Conservation (phyloP, 2,888 invertebrate species). For the Hypena proboscidalis region DNA sequence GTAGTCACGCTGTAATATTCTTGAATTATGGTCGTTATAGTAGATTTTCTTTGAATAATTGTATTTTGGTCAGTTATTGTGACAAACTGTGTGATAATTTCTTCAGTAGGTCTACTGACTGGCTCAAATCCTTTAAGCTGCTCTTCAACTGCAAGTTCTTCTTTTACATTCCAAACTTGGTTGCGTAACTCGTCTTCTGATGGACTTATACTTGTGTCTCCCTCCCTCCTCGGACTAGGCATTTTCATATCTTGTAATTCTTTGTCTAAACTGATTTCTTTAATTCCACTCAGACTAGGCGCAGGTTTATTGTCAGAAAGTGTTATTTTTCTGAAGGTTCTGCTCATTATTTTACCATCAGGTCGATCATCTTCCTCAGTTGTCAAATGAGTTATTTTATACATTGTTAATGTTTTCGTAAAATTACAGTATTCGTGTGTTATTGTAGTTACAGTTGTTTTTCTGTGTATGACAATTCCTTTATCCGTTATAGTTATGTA, state of each 20-base stretch:
- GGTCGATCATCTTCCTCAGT: conserved; percentile 40
- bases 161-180: conserved; percentile 17
- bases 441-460: conserved; percentile 21
- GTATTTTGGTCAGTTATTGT: conserved; percentile 12
- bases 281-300: conserved; percentile 49
- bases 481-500: conserved; percentile 14
- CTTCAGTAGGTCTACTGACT: conserved; percentile 15
- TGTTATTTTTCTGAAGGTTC: conserved; percentile 30
- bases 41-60: conserved; percentile 8
- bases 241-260: neutral
- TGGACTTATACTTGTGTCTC: neutral
- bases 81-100: conserved; percentile 6
- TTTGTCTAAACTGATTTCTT: conserved; percentile 61
- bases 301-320: conserved; percentile 33
- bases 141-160: conserved; percentile 18
- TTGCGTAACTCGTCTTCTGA: conserved; percentile 8
- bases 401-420: conserved; percentile 22
- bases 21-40: conserved; percentile 23
- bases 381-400: conserved; percentile 36
- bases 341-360: conserved; percentile 23
- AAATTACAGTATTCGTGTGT: conserved; percentile 38
- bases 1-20: conserved; percentile 4
- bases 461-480: conserved; percentile 19
- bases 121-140: conserved; percentile 12
- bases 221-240: neutral